Evolutionary conservation across 2,888 invertebrate genomes (phyloP).

Genomic region (Rhagophthalmus giganteus): DNA sequence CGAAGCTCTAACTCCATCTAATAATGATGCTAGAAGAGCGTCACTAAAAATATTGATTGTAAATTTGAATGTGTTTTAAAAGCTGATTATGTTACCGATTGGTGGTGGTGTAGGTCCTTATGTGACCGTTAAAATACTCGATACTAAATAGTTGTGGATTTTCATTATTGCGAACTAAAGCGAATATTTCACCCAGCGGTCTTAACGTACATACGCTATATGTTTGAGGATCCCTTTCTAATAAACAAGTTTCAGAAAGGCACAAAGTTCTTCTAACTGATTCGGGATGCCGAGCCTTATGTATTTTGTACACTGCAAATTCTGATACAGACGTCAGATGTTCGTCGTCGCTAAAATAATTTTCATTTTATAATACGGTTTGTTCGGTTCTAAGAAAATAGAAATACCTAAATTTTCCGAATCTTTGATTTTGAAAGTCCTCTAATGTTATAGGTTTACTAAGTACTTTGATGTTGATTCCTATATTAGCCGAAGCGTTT

Average conservation of each 20-base stretch:
- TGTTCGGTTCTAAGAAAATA: no score
- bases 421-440: constrained; percentile 82
- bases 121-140: constrained; percentile 91
- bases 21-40: constrained; percentile 88
- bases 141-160: constrained; percentile 93
- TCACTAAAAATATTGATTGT: constrained; percentile 65
- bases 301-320: constrained; percentile 92
- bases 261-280: constrained; percentile 88
- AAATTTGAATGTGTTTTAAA: no score
- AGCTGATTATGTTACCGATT: no score
- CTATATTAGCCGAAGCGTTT: constrained; percentile 77
- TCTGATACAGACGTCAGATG: constrained; percentile 95
- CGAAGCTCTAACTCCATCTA: constrained; percentile 95
- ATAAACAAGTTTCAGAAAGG: constrained; percentile 90
- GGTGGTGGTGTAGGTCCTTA: constrained; percentile 86
- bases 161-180: constrained; percentile 83
- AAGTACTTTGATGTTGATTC: constrained; percentile 80
- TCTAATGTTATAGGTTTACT: constrained; percentile 78
- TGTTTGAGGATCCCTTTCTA: constrained; percentile 96
- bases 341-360: constrained; percentile 80
- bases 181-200: constrained; percentile 83
- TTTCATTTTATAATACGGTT: not conserved
- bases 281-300: constrained; percentile 78
- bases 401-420: constrained; percentile 86
- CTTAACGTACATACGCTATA: constrained; percentile 90